Evolutionary conservation across 2,797 vertebrate species (phyloP).

Genomic region (Bucorvus abyssinicus): DNA sequence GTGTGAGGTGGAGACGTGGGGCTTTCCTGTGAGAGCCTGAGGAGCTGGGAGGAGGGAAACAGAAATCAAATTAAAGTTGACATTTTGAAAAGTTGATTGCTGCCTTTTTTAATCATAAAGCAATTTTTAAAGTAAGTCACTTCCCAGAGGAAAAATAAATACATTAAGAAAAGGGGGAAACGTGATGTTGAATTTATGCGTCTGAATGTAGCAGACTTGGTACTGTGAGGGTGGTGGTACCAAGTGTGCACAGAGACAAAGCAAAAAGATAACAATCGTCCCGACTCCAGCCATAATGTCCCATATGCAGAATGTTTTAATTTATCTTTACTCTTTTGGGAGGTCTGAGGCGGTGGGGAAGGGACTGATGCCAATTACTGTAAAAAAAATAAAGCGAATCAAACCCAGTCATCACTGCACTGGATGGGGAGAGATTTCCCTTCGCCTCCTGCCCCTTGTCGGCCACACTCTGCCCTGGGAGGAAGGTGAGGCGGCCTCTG

Average conservation of each 20-base stretch:
- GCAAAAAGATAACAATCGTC: background rate
- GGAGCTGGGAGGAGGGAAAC: background rate
- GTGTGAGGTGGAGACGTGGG: background rate
- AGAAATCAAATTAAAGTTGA: conserved; percentile 25
- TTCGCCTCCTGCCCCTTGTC: fast-evolving
- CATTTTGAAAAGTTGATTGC: conserved; percentile 22
- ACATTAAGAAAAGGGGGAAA: background rate
- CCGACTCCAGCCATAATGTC: background rate
- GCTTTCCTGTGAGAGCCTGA: background rate
- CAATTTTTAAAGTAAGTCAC: conserved; percentile 9
- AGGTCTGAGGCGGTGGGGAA: background rate
- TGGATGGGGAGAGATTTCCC: background rate
- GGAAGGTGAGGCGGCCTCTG: background rate
- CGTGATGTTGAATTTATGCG: background rate
- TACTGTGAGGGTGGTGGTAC: background rate
- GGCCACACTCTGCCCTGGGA: fast-evolving
- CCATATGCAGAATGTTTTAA: background rate
- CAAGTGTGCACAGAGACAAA: background rate
- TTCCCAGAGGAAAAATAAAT: conserved; percentile 24
- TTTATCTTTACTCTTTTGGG: background rate
- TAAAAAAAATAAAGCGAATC: fast-evolving
- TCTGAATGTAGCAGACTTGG: background rate
- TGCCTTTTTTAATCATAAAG: conserved; percentile 27
- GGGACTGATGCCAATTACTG: background rate
- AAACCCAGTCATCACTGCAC: fast-evolving